Percentiles rank a stretch among this genome's conserved stretches.
Evolutionary conservation across 1,140 invertebrate species (phyloP).

Genomic region (Coptotermes formosanus): DNA sequence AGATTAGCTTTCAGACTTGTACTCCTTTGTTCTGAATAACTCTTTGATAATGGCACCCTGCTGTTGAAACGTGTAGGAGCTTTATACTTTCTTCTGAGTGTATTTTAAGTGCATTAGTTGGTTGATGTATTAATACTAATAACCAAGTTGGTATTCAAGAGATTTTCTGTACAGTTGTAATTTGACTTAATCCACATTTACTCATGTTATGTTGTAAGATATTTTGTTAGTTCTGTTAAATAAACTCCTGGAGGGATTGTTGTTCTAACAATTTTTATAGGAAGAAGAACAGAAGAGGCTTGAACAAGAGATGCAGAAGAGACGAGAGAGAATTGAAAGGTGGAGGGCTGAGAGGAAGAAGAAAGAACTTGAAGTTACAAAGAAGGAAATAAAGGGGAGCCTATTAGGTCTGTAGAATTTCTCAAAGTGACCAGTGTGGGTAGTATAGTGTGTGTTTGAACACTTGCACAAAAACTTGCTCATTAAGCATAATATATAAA

Average conservation of each 20-base stretch:
- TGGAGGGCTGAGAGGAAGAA: constrained; percentile 88
- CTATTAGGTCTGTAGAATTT: constrained; percentile 30
- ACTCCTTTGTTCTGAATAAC: too few relatives aligned
- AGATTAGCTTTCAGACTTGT: too few relatives aligned
- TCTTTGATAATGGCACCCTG: too few relatives aligned
- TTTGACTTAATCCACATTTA: background rate
- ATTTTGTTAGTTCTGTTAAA: constrained; percentile 39
- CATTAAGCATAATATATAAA: background rate
- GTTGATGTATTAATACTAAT: too few relatives aligned
- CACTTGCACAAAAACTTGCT: background rate
- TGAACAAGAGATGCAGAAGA: constrained; percentile 95
- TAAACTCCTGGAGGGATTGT: too few relatives aligned
- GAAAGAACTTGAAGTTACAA: constrained; percentile 74
- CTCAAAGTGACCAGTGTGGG: too few relatives aligned
- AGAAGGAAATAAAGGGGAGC: constrained; percentile 64
- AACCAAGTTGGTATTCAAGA: background rate
- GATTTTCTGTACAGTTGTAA: background rate
- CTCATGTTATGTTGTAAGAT: constrained; percentile 35
- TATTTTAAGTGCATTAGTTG: too few relatives aligned
- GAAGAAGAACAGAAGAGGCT: constrained; percentile 86
- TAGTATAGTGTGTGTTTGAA: too few relatives aligned
- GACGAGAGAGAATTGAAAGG: constrained; percentile 88
- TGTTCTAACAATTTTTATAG: constrained; percentile 44
- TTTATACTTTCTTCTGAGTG: too few relatives aligned
- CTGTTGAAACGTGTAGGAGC: too few relatives aligned